phyloP scores from a whole-genome alignment of 2,797 vertebrate species.

The Cynopterus sphinx region DNA sequence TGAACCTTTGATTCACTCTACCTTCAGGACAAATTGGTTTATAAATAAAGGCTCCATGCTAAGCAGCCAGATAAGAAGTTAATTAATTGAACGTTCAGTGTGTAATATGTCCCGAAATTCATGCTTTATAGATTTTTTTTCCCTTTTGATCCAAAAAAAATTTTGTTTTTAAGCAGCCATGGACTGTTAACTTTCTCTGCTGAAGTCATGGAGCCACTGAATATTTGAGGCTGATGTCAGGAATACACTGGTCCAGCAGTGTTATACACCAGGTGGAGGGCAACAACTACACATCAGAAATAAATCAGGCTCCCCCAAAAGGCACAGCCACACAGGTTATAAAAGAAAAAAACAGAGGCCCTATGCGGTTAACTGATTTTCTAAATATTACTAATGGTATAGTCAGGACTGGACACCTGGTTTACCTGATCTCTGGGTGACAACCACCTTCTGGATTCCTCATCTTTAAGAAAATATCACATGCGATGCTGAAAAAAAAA shows the following conservation, averaged over 20 bases:
- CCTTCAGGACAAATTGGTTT: slow-evolving; percentile 45
- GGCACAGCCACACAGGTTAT: not conserved
- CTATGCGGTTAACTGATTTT: not conserved
- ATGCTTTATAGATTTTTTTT: slow-evolving; percentile 34
- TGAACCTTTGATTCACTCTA: not conserved
- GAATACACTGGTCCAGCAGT: not conserved
- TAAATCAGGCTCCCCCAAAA: not conserved
- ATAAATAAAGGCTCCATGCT: slow-evolving; percentile 54
- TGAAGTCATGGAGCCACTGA: not conserved
- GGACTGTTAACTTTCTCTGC: not conserved
- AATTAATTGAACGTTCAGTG: slow-evolving; percentile 61
- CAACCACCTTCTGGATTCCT: not conserved
- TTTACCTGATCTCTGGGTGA: not conserved
- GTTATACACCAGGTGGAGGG: not conserved
- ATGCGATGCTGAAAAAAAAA: not conserved
- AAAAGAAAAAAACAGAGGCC: not conserved
- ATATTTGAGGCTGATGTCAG: not conserved
- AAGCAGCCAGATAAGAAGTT: slow-evolving; percentile 57
- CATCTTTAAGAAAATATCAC: not conserved
- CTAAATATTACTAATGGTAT: not conserved
- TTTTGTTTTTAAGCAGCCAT: not conserved
- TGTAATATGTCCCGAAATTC: slow-evolving; percentile 29
- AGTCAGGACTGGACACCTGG: not conserved
- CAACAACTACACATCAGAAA: not conserved
- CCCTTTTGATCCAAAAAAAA: not conserved